These are phyloP conservation scores for Hoplostethus atlanticus DNA, from an alignment of 2,797 vertebrate genomes.

Conservation along the genomic window DNA sequence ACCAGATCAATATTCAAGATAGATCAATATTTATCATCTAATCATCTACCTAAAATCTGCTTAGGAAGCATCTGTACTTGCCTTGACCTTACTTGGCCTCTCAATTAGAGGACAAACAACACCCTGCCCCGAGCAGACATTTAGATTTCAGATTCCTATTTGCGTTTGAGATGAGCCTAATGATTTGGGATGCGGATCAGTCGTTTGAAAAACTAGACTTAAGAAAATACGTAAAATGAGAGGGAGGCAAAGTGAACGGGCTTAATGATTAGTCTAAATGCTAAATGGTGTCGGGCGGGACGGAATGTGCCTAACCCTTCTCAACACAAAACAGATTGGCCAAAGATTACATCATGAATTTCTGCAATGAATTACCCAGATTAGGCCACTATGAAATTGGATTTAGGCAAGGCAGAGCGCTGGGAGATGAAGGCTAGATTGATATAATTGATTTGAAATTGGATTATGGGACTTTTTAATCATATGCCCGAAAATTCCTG, in stretches of 20 bases:
- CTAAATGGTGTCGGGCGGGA: slow-evolving; percentile 68
- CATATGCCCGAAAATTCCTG: slow-evolving; percentile 46
- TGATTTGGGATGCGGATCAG: slow-evolving; percentile 28
- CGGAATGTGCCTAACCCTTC: slow-evolving; percentile 71
- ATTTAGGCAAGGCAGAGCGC: slow-evolving; percentile 77
- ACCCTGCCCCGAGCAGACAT: slow-evolving; percentile 18
- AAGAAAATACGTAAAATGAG: slow-evolving; percentile 15
- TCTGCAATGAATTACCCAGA: slow-evolving; percentile 83
- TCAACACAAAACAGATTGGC: slow-evolving; percentile 75
- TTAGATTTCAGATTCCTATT: slow-evolving; percentile 29
- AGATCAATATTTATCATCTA: slow-evolving; percentile 42
- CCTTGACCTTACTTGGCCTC: too few species aligned
- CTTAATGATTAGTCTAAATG: slow-evolving; percentile 67
- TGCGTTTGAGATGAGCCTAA: slow-evolving; percentile 37
- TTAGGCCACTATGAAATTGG: slow-evolving; percentile 81
- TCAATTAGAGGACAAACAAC: slow-evolving; percentile 10
- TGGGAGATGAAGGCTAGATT: slow-evolving; percentile 79
- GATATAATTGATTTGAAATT: slow-evolving; percentile 81
- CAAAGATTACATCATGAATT: slow-evolving; percentile 82
- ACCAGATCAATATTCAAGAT: slow-evolving; percentile 38
- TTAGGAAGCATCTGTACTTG: slow-evolving; percentile 17
- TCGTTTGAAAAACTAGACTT: neutral
- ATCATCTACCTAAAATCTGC: slow-evolving; percentile 32
- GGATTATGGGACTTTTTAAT: slow-evolving; percentile 79
- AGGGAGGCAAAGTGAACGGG: slow-evolving; percentile 29